Evolutionary conservation across 2,888 invertebrate species (phyloP), one percentile per base, ranked within the genome.

Genomic region (Argyresthia goedartella): DNA sequence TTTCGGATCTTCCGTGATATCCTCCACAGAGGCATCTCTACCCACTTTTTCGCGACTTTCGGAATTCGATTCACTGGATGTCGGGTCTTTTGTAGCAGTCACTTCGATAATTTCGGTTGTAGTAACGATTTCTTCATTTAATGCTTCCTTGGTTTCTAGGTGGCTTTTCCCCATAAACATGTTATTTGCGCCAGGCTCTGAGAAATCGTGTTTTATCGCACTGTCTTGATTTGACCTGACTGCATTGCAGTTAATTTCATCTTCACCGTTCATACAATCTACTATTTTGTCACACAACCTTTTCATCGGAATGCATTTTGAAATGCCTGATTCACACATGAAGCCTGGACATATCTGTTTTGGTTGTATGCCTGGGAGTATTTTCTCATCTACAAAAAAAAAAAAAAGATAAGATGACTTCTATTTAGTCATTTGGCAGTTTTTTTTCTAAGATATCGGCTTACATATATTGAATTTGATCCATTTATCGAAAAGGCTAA

Each of bases 251-350:
- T 90, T 87, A 0, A 89, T 71, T 84, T 96, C 96, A 75, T 96
- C 96, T 75, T 95, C 95, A 15, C 91, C 94, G 43, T 90, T 87
- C 33, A 95, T 76, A 63, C 95, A 96, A 66, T 95, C 92, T 0
- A 94, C 89, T 43, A 89, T 80, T 63, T 89, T 89, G 66, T 96
- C 91, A 73, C 95, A 96, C 51, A 89, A 89, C 57, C 89, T 78
- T 57, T 86, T 88, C 35, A 79, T 81, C 0, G 92, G 86, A 15
- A 95, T 78, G 68, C 95, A 96, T 66, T 89, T 91, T 8, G 86
- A 81, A 39, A 91, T 87, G 44, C 91, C 91, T 63, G 88, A 88
- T 55, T 88, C 79, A 65, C 95, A 95, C 54, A 85, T 84, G 63
- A 91, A 92, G 0, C 95, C 95, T 0, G 94, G 93, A 73, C 95